phyloP scores from a whole-genome alignment of 2,797 vertebrate genomes.

The Phataginus tetradactyla region DNA sequence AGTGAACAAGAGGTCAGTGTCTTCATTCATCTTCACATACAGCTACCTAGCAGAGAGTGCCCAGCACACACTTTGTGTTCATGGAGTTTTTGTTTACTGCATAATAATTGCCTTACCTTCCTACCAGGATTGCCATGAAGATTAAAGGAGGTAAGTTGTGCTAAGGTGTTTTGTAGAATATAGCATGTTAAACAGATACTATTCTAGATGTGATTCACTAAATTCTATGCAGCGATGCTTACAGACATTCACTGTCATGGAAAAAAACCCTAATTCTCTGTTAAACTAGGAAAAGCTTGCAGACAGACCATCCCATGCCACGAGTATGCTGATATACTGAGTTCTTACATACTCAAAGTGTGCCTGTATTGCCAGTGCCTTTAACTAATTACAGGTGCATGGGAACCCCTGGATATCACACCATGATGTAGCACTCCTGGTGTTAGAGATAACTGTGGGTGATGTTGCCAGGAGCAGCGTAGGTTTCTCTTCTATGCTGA shows the following conservation, averaged over 20 bases:
- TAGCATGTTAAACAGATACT: constrained; percentile 26
- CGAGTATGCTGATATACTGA: constrained; percentile 4
- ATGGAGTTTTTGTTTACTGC: constrained; percentile 46
- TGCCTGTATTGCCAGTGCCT: constrained; percentile 41
- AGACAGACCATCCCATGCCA: not conserved
- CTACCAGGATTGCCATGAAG: not conserved
- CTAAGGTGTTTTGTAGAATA: constrained; percentile 47
- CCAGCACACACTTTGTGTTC: not conserved
- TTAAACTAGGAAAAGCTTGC: constrained; percentile 54
- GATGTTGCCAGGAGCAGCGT: constrained; percentile 6
- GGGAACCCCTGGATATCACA: constrained; percentile 37
- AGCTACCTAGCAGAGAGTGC: not conserved
- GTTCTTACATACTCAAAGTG: constrained; percentile 21
- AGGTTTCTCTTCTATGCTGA: constrained; percentile 48
- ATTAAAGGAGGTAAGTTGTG: not conserved
- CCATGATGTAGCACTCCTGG: constrained; percentile 36
- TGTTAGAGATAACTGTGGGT: constrained; percentile 53
- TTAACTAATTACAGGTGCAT: constrained; percentile 41
- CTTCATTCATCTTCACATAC: not conserved
- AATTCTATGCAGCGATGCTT: constrained; percentile 31
- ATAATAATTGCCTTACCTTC: not conserved
- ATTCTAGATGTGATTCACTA: constrained; percentile 10
- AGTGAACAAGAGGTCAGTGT: not conserved
- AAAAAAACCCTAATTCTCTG: not conserved
- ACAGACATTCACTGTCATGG: not conserved